phyloP scores from a whole-genome alignment of 2,113 vertebrate species.

The Podarcis raffonei region DNA sequence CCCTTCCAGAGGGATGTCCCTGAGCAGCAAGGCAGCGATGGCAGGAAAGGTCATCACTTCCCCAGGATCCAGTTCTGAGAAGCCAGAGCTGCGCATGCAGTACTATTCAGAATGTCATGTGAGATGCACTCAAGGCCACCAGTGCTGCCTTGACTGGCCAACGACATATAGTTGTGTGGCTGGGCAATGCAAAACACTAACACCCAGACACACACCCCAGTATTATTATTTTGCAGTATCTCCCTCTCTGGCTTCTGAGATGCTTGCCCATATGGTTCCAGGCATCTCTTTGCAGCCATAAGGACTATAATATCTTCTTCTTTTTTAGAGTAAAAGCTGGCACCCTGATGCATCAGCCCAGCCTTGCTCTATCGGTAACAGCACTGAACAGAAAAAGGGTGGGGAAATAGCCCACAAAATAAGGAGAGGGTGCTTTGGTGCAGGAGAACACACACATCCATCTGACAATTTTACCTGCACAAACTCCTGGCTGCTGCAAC shows the following conservation, averaged over 20 bases:
- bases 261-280: not conserved
- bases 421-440: not conserved
- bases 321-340: not conserved
- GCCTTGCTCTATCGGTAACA: not conserved
- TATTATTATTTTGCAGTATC: not conserved
- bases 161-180: not conserved
- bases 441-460: no score
- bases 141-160: not conserved
- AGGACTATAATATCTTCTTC: not conserved
- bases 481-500: not conserved
- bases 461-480: no score
- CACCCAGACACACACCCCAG: not conserved
- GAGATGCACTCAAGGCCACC: not conserved
- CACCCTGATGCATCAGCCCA: not conserved
- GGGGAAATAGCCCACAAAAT: not conserved
- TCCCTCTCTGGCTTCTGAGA: not conserved
- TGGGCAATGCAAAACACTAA: not conserved
- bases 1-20: not conserved
- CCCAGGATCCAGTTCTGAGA: not conserved
- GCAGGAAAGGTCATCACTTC: not conserved
- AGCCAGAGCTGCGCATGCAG: not conserved
- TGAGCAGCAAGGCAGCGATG: not conserved
- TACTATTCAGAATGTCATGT: not conserved
- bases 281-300: not conserved
- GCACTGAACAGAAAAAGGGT: no score